These are phyloP conservation scores for Gasterosteus aculeatus DNA, from an alignment of 2,113 vertebrate species.

Conservation along the genomic window DNA sequence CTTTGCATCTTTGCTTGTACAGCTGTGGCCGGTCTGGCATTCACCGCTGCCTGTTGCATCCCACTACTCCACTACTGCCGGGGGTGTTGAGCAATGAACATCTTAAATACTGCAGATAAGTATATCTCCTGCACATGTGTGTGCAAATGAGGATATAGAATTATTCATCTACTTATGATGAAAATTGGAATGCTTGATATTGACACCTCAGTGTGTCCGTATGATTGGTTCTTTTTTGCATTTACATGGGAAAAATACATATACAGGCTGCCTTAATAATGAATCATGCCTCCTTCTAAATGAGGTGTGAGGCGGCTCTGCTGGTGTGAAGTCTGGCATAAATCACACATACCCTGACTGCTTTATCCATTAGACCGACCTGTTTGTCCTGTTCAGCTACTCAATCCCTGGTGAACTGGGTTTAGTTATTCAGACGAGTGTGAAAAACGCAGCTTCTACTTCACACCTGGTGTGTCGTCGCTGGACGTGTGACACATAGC, in stretches of 20 bases:
- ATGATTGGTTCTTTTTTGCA: slow-evolving; percentile 56
- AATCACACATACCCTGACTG: slow-evolving; percentile 68
- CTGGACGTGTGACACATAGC: slow-evolving; percentile 5
- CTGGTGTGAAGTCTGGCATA: slow-evolving; percentile 73
- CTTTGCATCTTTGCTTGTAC: slow-evolving; percentile 73
- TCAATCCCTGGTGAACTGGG: slow-evolving; percentile 37
- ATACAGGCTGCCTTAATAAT: slow-evolving; percentile 64
- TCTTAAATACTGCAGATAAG: slow-evolving; percentile 68
- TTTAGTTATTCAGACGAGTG: slow-evolving; percentile 58
- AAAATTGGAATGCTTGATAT: slow-evolving; percentile 57
- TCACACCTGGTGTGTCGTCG: slow-evolving; percentile 53
- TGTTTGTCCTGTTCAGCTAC: slow-evolving; percentile 54
- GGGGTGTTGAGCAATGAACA: slow-evolving; percentile 49
- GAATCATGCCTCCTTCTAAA: slow-evolving; percentile 63
- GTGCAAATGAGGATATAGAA: slow-evolving; percentile 46
- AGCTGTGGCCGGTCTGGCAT: slow-evolving; percentile 76
- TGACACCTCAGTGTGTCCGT: slow-evolving; percentile 49
- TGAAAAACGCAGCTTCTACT: slow-evolving; percentile 54
- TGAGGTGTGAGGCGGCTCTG: slow-evolving; percentile 71
- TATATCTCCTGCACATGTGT: slow-evolving; percentile 31
- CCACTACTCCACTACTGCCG: slow-evolving; percentile 63
- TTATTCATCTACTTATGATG: slow-evolving; percentile 62
- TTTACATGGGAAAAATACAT: slow-evolving; percentile 54
- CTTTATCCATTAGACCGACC: slow-evolving; percentile 59
- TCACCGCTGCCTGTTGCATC: slow-evolving; percentile 58